These are phyloP conservation scores for Caenorhabditis parvicauda DNA, from an alignment of 2,888 invertebrate species.

Conservation along the genomic window DNA sequence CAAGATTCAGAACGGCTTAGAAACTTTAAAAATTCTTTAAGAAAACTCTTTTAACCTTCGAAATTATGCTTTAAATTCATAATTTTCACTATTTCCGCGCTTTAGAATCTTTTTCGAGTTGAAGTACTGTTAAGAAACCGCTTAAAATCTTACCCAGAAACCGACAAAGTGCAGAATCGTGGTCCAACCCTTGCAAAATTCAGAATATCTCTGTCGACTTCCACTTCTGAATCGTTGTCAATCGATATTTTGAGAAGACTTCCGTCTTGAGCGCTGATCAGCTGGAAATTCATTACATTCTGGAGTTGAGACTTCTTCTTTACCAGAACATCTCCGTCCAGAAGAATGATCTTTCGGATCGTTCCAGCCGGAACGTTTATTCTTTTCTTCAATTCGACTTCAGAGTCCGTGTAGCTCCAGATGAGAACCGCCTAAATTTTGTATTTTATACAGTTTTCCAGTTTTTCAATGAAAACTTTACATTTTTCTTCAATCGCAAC, in stretches of 20 bases:
- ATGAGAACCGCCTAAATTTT: not conserved
- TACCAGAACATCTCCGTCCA: not conserved
- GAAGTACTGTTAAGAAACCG: too few relatives aligned
- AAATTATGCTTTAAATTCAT: too few relatives aligned
- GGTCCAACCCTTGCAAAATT: slow-evolving; percentile 13
- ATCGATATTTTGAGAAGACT: slow-evolving; percentile 2
- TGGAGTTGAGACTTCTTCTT: not conserved
- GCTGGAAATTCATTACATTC: not conserved
- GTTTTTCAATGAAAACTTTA: too few relatives aligned
- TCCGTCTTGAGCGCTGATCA: slow-evolving; percentile 14
- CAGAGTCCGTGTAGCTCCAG: slow-evolving; percentile 9
- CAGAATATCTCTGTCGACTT: not conserved
- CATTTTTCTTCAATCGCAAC: too few relatives aligned
- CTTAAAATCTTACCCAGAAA: too few relatives aligned
- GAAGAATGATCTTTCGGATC: slow-evolving; percentile 12
- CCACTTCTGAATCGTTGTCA: not conserved
- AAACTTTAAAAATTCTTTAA: too few relatives aligned
- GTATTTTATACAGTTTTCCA: not conserved
- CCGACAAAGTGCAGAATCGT: too few relatives aligned
- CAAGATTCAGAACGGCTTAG: too few relatives aligned
- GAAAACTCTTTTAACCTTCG: too few relatives aligned
- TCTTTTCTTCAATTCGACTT: slow-evolving; percentile 4
- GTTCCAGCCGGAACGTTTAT: slow-evolving; percentile 10
- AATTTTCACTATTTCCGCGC: too few relatives aligned
- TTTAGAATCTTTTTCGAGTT: too few relatives aligned